Evolutionary conservation across 2,888 invertebrate species (phyloP).

Genomic region (Andrena haemorrhoa): DNA sequence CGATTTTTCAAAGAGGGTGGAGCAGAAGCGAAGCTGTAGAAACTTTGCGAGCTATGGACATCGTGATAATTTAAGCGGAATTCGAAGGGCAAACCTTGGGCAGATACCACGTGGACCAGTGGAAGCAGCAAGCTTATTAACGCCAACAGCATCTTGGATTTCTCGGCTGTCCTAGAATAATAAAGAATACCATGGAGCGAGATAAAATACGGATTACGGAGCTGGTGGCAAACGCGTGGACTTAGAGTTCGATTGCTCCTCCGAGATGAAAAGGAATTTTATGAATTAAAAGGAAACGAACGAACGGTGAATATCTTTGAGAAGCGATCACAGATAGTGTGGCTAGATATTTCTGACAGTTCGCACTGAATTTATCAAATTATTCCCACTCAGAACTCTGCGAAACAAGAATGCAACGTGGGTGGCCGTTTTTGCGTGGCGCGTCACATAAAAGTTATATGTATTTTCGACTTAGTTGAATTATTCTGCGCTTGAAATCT

Average conservation of each 20-base stretch:
- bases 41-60: too few species aligned
- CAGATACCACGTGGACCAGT: conserved; percentile 27
- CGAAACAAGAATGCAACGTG: not conserved
- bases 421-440: not conserved
- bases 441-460: conserved; percentile 12
- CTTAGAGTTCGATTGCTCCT: not conserved
- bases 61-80: too few species aligned
- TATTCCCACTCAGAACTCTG: not conserved
- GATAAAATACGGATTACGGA: not conserved
- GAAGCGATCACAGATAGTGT: not conserved
- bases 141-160: conserved; percentile 34
- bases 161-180: conserved; percentile 3
- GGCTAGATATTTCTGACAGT: not conserved
- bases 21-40: too few species aligned
- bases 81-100: conserved; percentile 62
- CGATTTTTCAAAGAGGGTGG: too few species aligned
- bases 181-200: not conserved
- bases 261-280: not conserved
- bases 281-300: not conserved
- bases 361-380: not conserved
- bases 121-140: conserved; percentile 41
- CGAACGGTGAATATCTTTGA: not conserved
- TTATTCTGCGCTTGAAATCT: too few species aligned
- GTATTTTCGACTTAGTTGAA: not conserved
- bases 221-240: not conserved